phyloP scores from a whole-genome alignment of 2,113 vertebrate genomes.

The Oncorhynchus kisutch region DNA sequence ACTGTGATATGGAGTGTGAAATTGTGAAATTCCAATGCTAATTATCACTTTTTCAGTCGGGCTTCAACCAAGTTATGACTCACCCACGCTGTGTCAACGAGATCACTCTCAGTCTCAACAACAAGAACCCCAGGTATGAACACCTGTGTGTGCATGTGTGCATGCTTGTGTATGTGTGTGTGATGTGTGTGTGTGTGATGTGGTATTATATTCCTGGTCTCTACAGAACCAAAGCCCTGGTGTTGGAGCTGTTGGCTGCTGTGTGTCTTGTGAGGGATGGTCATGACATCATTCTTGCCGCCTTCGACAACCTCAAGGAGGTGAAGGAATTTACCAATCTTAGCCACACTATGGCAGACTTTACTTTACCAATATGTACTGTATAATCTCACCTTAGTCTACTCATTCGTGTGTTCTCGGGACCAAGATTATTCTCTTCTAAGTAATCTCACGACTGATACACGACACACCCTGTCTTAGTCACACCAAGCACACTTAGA shows the following conservation, averaged over 20 bases:
- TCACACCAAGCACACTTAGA: slow-evolving; percentile 28
- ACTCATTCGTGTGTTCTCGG: not conserved
- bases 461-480: not conserved
- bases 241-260: slow-evolving; percentile 90
- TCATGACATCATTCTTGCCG: slow-evolving; percentile 90
- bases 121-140: slow-evolving; percentile 87
- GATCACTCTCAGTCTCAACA: slow-evolving; percentile 95
- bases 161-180: not conserved
- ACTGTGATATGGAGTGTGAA: not conserved
- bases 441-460: slow-evolving; percentile 33
- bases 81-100: slow-evolving; percentile 94
- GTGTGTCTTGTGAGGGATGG: slow-evolving; percentile 94
- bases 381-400: not conserved
- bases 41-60: slow-evolving; percentile 75
- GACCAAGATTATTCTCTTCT: slow-evolving; percentile 12
- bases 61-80: slow-evolving; percentile 94
- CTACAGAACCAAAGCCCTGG: slow-evolving; percentile 90
- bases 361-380: not conserved
- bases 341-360: no score
- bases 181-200: not conserved
- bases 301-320: slow-evolving; percentile 95
- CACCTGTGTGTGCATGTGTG: not conserved
- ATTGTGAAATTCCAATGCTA: no score
- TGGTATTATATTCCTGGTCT: not conserved
- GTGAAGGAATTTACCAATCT: slow-evolving; percentile 55